A percentile compares a stretch with the other conserved stretches of the same genome.
These are phyloP conservation scores for Diaprepes abbreviatus DNA, from an alignment of 2,888 invertebrate species.

Conservation along the genomic window DNA sequence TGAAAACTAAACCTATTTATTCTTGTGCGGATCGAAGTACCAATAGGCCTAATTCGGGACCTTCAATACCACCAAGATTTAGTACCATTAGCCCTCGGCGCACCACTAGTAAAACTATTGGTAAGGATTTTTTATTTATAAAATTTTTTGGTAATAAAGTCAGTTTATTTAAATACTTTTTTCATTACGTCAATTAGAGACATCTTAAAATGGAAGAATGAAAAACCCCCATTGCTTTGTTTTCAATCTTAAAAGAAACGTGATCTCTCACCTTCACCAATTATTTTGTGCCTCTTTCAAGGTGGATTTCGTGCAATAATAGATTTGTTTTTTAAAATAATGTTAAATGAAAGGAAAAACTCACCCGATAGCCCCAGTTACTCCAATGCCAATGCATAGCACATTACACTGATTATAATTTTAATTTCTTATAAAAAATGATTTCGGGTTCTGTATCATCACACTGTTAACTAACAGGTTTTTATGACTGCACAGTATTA, in stretches of 20 bases:
- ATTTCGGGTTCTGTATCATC: neutral
- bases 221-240: too few relatives aligned
- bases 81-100: constrained; percentile 45
- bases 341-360: neutral
- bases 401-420: neutral
- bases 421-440: constrained; percentile 1
- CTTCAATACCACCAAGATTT: constrained; percentile 31
- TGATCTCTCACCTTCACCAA: too few relatives aligned
- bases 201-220: too few relatives aligned
- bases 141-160: too few relatives aligned
- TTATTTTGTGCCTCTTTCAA: too few relatives aligned
- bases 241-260: too few relatives aligned
- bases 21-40: constrained; percentile 57
- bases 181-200: too few relatives aligned
- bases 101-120: constrained; percentile 50
- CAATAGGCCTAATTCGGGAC: constrained; percentile 19
- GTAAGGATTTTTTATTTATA: constrained; percentile 41
- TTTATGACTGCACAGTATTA: constrained; percentile 19
- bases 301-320: too few relatives aligned
- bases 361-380: constrained; percentile 27
- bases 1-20: constrained; percentile 64
- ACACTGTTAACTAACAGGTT: constrained; percentile 8
- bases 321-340: too few relatives aligned
- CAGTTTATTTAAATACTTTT: too few relatives aligned
- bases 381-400: constrained; percentile 39